These are phyloP conservation scores for Eilema depressum DNA, from an alignment of 2,888 invertebrate species.

Conservation along the genomic window DNA sequence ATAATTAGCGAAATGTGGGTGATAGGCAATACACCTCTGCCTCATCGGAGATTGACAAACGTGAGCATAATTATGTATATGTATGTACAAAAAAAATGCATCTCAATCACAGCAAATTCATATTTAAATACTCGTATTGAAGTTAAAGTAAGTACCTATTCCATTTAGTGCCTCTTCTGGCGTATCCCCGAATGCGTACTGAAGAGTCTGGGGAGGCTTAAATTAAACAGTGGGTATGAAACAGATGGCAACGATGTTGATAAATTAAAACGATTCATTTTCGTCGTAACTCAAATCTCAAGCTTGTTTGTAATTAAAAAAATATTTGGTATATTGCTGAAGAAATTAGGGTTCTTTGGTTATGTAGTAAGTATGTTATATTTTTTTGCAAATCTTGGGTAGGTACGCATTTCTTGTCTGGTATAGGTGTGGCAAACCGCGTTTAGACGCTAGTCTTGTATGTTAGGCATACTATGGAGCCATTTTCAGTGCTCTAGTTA, in stretches of 20 bases:
- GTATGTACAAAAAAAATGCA: no score
- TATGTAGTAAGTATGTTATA: background rate
- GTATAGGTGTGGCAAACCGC: background rate
- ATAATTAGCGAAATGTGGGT: no score
- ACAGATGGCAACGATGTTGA: slow-evolving; percentile 31
- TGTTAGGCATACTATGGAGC: background rate
- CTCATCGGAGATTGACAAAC: no score
- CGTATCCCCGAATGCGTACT: slow-evolving; percentile 8
- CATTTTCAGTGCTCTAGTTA: background rate
- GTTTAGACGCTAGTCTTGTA: background rate
- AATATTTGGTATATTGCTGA: background rate
- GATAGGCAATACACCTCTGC: no score
- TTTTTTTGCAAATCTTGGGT: background rate
- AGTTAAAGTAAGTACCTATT: background rate
- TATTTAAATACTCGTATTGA: background rate
- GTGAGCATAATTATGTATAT: no score
- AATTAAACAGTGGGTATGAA: slow-evolving; percentile 31
- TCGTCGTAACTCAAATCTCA: slow-evolving; percentile 21
- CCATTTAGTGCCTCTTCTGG: slow-evolving; percentile 5
- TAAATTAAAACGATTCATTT: slow-evolving; percentile 29
- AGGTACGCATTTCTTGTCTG: background rate
- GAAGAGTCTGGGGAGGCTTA: slow-evolving; percentile 20
- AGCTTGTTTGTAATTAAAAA: slow-evolving; percentile 14
- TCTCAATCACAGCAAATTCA: background rate
- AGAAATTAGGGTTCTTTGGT: background rate